Base-by-base conservation (phyloP, 2,797 vertebrate genomes). In the Coregonus ussuriensis region DNA sequence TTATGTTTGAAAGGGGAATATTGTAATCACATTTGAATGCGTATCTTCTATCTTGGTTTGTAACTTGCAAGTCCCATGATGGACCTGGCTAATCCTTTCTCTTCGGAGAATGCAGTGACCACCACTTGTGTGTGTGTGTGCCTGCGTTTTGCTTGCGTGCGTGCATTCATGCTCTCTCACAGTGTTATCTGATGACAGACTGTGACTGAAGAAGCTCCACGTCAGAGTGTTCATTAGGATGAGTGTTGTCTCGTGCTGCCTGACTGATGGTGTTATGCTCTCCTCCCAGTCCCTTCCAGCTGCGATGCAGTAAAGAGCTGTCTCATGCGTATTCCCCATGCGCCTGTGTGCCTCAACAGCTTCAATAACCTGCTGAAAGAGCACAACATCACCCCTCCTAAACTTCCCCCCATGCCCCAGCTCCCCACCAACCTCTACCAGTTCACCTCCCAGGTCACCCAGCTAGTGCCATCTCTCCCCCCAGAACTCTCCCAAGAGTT, bases 301-400 rank as follows among this genome's bases (percentile, higher is more conserved):
- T 95, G 94, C 16, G 90, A 91, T 79, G 70, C 87, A 9, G 78
- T 95, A 82, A 93, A 93, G 89, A 91, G 81, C 86, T 95, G 93
- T 80, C 90, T 95, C 84, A 94, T 93, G 93, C 90, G 75, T 81
- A 75, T 94, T 35, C 92, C 92, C 82, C 91, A 81, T 82, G 88
- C 77, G 59, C 86, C 86, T 0, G 84, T 86, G 77, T 91, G 90
- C 86, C 80, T 91, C 16, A 87, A 93, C 88, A 85, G 90, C 88
- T 89, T 95, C 91, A 93, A 90, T 90, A 93, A 88, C 6, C 91
- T 90, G 85, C 91, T 94, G 84, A 93, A 93, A 84, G 91, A 95
- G 83, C 93, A 94, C 82, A 89, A 93, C 86, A 87, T 95, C 87
- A 84, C 89, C 62, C 21, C 85, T 56, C 91, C 92, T 13, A 90